Base-by-base conservation (phyloP, 2,888 invertebrate species). In the Gymnocheta viridis region DNA sequence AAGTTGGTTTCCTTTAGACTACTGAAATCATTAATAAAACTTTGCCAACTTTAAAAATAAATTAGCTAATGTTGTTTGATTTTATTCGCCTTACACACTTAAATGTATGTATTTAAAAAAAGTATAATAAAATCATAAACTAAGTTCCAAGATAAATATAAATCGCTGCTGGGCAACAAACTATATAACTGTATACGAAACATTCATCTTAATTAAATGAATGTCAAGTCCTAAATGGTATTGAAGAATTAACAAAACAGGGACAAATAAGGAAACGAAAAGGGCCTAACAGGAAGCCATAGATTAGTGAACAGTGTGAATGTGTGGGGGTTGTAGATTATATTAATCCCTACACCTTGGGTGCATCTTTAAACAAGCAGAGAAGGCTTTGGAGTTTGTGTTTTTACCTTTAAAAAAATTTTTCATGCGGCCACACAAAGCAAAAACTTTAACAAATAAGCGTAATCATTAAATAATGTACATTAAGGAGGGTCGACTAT, bases 121-220 rank as follows among this genome's bases (percentile, higher is more conserved):
- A 4, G 2, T 51, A 5, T 47, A 49, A 51, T 51, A 24, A 51
- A 24, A 24, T 6, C 4, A 24, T 14, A 12, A n/a, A 49, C 4
- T 22, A 49, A 19, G 19, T 49, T 22, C 9, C 22, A 22, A 19
- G 17, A 22, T 49, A 4, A n/a, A 49, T 10, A 22, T 22, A 2
- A 22, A 24, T 19, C 24, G 3, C 22, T 14, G 4, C 14, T 14
- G 19, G 7, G 49, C 47, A 47, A 76, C 54, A 60, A 60, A 41
- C 60, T 22, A 67, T 81, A 60, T 44, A 0, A 44, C 19, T 24
- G 66, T 58, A 19, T 47, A 22, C 10, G 2, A 67, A 56, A 49
- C 58, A 77, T 72, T 77, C 67, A 77, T 77, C 66, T 72, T 66
- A 67, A 82, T 82, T 67, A 77, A 35, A 77, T 67, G 41, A 66